Evolutionary conservation across 2,888 invertebrate genomes (phyloP).

Genomic region (Trachelus iudaicus): DNA sequence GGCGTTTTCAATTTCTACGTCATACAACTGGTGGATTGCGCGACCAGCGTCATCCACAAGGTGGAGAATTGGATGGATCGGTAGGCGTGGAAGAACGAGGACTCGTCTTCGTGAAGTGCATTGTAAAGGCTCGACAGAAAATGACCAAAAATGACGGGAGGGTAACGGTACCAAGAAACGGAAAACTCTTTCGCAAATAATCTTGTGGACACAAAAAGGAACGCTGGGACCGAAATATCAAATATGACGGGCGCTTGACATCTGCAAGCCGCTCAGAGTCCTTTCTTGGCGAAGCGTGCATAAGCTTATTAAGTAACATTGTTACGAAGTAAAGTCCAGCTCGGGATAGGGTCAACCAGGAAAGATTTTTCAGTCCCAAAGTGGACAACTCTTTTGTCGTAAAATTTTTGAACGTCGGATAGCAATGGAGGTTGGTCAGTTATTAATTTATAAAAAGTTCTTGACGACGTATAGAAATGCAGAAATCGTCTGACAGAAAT

Average conservation of each 20-base stretch:
- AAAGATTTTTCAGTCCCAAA: conserved; percentile 23
- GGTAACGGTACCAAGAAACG: conserved; percentile 44
- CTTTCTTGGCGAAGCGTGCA: conserved; percentile 58
- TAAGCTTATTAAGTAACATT: conserved; percentile 65
- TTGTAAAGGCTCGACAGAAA: conserved; percentile 29
- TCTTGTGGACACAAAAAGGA: conserved; percentile 40
- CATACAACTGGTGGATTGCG: neutral
- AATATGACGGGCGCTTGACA: conserved; percentile 63
- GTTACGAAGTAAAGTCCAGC: conserved; percentile 46
- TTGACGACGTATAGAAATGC: neutral
- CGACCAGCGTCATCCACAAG: conserved; percentile 1
- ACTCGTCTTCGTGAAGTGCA: conserved; percentile 31
- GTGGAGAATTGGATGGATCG: neutral
- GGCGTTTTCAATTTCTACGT: neutral
- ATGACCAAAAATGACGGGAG: conserved; percentile 37
- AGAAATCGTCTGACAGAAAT: neutral
- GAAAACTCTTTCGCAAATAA: conserved; percentile 61
- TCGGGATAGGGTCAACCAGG: conserved; percentile 20
- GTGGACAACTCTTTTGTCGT: conserved; percentile 36
- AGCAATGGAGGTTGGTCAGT: neutral
- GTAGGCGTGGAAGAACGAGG: conserved; percentile 24
- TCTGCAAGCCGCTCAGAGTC: conserved; percentile 49
- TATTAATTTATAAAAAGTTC: neutral
- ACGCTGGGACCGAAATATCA: conserved; percentile 43
- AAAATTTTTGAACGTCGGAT: neutral